Conservation (phyloP, 2,113 vertebrate species). For the Ceuthmochares aereus region DNA sequence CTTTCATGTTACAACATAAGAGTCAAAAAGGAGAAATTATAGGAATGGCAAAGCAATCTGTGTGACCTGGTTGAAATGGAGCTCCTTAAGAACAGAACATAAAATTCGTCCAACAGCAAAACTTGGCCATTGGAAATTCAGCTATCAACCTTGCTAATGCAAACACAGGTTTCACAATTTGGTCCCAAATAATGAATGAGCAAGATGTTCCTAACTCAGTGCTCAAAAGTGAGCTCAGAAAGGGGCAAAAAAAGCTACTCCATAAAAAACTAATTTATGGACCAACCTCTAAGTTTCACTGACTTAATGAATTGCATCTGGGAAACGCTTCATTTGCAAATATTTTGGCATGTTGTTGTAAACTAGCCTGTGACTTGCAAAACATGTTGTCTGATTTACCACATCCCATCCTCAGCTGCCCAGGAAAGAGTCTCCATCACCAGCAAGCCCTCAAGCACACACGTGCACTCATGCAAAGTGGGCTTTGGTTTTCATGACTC, state of each 20-base stretch:
- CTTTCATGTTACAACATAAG: background rate
- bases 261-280: background rate
- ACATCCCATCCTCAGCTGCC: background rate
- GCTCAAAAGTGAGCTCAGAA: background rate
- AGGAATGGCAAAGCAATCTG: background rate
- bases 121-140: background rate
- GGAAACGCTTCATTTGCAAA: background rate
- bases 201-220: background rate
- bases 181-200: background rate
- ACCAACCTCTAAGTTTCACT: slow-evolving; percentile 1
- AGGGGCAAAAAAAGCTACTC: background rate
- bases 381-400: background rate
- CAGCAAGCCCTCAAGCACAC: accelerated
- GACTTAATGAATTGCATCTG: background rate
- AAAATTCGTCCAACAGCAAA: background rate
- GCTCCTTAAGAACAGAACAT: background rate
- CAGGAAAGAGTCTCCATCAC: background rate
- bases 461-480: accelerated
- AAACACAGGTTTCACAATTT: background rate
- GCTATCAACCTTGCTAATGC: background rate
- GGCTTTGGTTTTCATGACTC: background rate
- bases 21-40: background rate
- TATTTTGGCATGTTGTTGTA: slow-evolving; percentile 16
- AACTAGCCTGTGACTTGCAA: background rate
- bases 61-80: background rate